Evolutionary conservation across 1,140 invertebrate species (phyloP), one percentile per base, ranked within the genome.

Genomic region (Apis laboriosa): DNA sequence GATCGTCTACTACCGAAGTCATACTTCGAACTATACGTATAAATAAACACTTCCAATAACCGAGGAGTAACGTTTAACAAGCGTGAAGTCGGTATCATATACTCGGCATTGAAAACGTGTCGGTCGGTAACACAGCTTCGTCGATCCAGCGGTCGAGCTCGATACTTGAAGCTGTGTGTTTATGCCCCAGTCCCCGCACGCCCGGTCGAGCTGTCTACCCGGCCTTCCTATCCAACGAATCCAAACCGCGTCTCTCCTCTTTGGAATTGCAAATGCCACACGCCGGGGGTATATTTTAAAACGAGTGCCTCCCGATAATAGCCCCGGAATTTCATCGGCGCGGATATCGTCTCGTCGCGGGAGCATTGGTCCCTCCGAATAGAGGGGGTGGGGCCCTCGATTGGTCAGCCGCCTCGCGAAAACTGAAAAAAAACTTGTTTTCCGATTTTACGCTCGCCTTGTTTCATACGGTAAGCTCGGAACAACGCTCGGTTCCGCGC

Each of bases 231-330:
- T 66, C 86, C 61, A 75, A 81, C 86, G 90, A 91, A 91, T 91
- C 90, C 91, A 90, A 90, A 86, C 85, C 86, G 84, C 86, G 85
- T 34, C 61, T 34, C 67, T 88, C 77, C 86, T 91, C 90, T 86
- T 92, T 87, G 88, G 92, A 92, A 92, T 92, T 92, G 91, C 91
- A 92, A 92, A 92, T 92, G 78, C 71, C 77, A 67, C 81, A 82
- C 83, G 85, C 85, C 76, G 85, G 87, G 84, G 86, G 83, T 88
- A 88, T 89, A 92, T 92, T 93, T 92, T 92, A 90, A 92, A 92
- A 92, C 90, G 90, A 91, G 87, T 87, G 90, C 89, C 91, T 89
- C 84, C 85, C 90, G 90, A 92, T 92, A 92, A 92, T 92, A 90
- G 90, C 75, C 84, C 84, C 79, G 84, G 80, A 84, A 88, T 89